Conservation (phyloP, 2,113 vertebrate genomes). For the Cottus gobio region DNA sequence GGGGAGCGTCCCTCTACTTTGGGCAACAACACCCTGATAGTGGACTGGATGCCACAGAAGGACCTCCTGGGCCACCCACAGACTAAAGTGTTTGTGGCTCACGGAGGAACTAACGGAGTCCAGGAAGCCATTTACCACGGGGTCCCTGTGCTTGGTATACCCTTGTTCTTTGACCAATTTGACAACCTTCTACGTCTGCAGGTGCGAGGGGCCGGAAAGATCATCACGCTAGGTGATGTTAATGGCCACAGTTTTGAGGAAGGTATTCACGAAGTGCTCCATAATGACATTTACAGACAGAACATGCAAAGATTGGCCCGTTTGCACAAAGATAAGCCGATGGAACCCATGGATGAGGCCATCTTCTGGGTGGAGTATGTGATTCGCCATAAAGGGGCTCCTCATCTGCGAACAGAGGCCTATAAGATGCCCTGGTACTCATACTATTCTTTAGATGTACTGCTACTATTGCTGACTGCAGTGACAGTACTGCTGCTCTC, state of each 20-base stretch:
- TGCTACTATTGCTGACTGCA: slow-evolving; percentile 57
- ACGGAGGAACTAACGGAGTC: slow-evolving; percentile 81
- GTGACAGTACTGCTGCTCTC: slow-evolving; percentile 22
- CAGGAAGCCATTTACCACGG: slow-evolving; percentile 80
- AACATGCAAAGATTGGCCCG: slow-evolving; percentile 75
- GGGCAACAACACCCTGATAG: slow-evolving; percentile 79
- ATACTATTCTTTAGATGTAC: slow-evolving; percentile 72
- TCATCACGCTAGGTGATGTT: slow-evolving; percentile 62
- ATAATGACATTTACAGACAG: slow-evolving; percentile 60
- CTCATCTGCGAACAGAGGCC: slow-evolving; percentile 71
- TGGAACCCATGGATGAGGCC: slow-evolving; percentile 68
- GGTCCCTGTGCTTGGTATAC: slow-evolving; percentile 77
- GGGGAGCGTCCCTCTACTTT: slow-evolving; percentile 71
- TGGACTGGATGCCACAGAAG: slow-evolving; percentile 81
- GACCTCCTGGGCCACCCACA: slow-evolving; percentile 80
- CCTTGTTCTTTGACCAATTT: slow-evolving; percentile 80
- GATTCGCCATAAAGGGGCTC: slow-evolving; percentile 78
- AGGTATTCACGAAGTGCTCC: slow-evolving; percentile 57
- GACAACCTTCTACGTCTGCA: slow-evolving; percentile 78
- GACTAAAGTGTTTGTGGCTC: slow-evolving; percentile 77
- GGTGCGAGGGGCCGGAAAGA: slow-evolving; percentile 71
- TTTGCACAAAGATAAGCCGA: slow-evolving; percentile 76
- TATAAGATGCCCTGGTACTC: slow-evolving; percentile 79
- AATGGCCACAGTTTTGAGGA: slow-evolving; percentile 58
- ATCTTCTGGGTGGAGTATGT: slow-evolving; percentile 80